Conservation (phyloP, 2,888 invertebrate genomes). For the Eristalis arbustorum region DNA sequence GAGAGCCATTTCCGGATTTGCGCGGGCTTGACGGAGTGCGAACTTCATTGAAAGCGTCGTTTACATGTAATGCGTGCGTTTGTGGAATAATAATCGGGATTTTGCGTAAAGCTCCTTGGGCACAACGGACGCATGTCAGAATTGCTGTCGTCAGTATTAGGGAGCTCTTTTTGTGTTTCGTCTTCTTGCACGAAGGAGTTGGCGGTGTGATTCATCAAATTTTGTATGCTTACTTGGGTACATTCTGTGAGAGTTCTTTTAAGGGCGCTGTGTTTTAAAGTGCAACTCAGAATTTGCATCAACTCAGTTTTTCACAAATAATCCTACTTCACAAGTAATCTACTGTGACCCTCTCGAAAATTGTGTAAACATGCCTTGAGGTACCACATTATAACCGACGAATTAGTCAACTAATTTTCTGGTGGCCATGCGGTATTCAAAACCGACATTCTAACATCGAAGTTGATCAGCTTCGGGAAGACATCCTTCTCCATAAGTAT, state of each 20-base stretch:
- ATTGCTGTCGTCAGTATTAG: background rate
- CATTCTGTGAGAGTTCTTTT: background rate
- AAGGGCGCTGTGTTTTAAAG: no score
- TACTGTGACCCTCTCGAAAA: no score
- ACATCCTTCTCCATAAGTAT: no score
- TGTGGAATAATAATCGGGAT: constrained; percentile 13
- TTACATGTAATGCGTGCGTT: constrained; percentile 16
- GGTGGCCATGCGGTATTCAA: no score
- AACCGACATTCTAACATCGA: no score
- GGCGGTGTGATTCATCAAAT: constrained; percentile 30
- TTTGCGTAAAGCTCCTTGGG: constrained; percentile 21
- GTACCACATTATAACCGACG: no score
- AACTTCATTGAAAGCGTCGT: background rate
- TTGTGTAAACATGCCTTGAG: no score
- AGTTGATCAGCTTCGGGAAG: no score
- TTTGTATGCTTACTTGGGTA: background rate
- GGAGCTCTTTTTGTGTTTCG: background rate
- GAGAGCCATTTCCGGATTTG: background rate
- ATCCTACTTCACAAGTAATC: no score
- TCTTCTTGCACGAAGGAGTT: background rate
- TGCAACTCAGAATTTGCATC: no score
- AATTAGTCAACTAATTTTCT: no score
- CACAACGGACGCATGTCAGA: constrained; percentile 8
- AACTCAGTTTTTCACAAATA: no score
- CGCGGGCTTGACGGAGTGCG: constrained; percentile 3